Conservation (phyloP, 2,113 vertebrate species). For the Barnardius zonarius region DNA sequence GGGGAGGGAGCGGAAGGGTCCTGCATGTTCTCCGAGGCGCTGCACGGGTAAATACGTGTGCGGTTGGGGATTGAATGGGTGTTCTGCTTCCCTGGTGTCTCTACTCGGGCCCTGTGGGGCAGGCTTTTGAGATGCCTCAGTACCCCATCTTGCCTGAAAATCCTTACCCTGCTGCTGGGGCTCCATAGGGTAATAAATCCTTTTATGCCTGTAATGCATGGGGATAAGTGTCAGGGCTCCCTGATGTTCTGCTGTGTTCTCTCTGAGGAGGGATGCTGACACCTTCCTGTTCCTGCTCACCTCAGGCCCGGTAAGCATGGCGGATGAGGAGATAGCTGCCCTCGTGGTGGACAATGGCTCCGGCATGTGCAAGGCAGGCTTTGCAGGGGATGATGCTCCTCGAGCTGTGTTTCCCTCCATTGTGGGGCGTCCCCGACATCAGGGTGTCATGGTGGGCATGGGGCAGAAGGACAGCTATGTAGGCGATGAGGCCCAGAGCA, state of each 20-base stretch:
- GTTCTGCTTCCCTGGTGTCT: accelerated
- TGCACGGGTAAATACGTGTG: accelerated
- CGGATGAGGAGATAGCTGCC: slow-evolving; percentile 65
- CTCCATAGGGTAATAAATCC: accelerated
- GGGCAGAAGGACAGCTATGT: slow-evolving; percentile 76
- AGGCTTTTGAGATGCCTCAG: neutral
- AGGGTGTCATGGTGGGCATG: slow-evolving; percentile 75
- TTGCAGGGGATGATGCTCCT: slow-evolving; percentile 71
- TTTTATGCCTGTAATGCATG: accelerated
- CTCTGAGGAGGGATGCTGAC: accelerated
- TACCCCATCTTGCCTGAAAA: neutral
- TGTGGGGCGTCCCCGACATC: slow-evolving; percentile 73
- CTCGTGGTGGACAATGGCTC: slow-evolving; percentile 77
- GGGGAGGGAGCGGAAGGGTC: too few species aligned
- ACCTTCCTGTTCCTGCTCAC: accelerated
- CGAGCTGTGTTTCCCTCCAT: slow-evolving; percentile 73
- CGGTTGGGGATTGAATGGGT: accelerated
- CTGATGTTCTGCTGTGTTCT: too few species aligned
- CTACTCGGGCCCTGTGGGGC: neutral
- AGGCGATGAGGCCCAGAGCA: slow-evolving; percentile 77
- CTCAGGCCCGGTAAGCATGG: slow-evolving; percentile 3
- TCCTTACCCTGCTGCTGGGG: neutral
- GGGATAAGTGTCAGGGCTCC: accelerated
- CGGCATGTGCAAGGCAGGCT: slow-evolving; percentile 73
- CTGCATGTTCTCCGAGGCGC: accelerated